Evolutionary conservation across 2,888 invertebrate species (phyloP).

Genomic region (Carabus problematicus): DNA sequence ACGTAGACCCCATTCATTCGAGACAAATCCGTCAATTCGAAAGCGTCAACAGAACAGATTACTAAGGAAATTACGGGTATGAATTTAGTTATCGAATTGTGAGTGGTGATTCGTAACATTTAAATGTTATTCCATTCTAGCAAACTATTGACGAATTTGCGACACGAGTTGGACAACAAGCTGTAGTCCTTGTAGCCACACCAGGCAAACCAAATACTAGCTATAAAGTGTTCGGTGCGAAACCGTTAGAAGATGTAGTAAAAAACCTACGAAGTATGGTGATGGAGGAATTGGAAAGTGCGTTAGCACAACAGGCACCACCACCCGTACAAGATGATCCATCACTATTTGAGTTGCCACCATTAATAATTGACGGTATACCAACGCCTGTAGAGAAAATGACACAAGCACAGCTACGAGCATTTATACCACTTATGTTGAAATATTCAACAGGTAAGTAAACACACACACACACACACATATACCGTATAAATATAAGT

Average conservation of each 20-base stretch:
- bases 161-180: slow-evolving; percentile 96
- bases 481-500: too few species aligned
- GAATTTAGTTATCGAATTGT: slow-evolving; percentile 46
- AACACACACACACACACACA: too few species aligned
- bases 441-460: slow-evolving; percentile 88
- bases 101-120: background rate
- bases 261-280: slow-evolving; percentile 88
- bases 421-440: slow-evolving; percentile 97
- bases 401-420: slow-evolving; percentile 96
- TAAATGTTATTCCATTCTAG: slow-evolving; percentile 57
- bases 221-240: slow-evolving; percentile 96
- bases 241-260: slow-evolving; percentile 95
- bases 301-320: slow-evolving; percentile 91
- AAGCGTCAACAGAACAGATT: slow-evolving; percentile 95
- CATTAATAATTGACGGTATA: slow-evolving; percentile 95
- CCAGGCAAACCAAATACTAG: slow-evolving; percentile 96
- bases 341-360: slow-evolving; percentile 92
- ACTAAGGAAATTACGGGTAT: slow-evolving; percentile 82
- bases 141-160: slow-evolving; percentile 97
- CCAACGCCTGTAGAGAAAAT: slow-evolving; percentile 98
- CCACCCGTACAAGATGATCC: slow-evolving; percentile 88
- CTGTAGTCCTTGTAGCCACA: slow-evolving; percentile 93
- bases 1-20: slow-evolving; percentile 94
- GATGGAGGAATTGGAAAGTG: slow-evolving; percentile 94
- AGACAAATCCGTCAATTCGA: slow-evolving; percentile 95